Percentiles rank a stretch among this genome's conserved stretches.
Conservation (phyloP, 2,888 invertebrate genomes). For the Philereme transversata region DNA sequence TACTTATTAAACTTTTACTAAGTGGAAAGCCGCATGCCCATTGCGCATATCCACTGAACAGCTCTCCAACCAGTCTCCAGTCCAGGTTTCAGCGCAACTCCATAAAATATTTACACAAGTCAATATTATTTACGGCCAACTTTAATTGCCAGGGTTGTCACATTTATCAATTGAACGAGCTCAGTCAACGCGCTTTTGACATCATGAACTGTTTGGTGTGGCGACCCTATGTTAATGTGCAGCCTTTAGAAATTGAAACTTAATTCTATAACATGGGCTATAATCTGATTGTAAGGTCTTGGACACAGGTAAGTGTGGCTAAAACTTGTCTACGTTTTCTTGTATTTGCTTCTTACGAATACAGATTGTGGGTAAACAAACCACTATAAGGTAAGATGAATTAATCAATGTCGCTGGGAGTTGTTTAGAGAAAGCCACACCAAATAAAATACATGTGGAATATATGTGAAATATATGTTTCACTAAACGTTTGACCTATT, state of each 20-base stretch:
- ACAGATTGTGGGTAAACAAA: too few species aligned
- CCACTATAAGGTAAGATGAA: too few species aligned
- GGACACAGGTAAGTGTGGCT: conserved; percentile 32
- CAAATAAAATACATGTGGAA: too few species aligned
- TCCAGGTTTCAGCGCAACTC: conserved; percentile 24
- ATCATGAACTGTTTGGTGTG: conserved; percentile 47
- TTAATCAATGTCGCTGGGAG: too few species aligned
- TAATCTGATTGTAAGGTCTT: conserved; percentile 47
- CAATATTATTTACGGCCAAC: conserved; percentile 55
- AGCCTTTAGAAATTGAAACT: conserved; percentile 57
- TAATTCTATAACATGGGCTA: conserved; percentile 53
- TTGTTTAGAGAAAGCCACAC: too few species aligned
- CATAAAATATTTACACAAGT: conserved; percentile 40
- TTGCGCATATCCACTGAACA: conserved; percentile 29
- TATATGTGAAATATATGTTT: too few species aligned
- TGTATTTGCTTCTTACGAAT: too few species aligned
- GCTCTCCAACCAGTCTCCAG: conserved; percentile 29
- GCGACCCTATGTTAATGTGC: conserved; percentile 49
- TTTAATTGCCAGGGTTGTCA: conserved; percentile 55
- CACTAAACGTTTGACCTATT: too few species aligned
- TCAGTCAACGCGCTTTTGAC: conserved; percentile 51
- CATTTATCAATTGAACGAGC: conserved; percentile 52
- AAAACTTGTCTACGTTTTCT: too few species aligned
- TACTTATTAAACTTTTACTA: too few species aligned
- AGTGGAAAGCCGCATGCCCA: too few species aligned